These are phyloP conservation scores for Cotesia chilonis DNA, from an alignment of 1,140 invertebrate species.

Conservation along the genomic window DNA sequence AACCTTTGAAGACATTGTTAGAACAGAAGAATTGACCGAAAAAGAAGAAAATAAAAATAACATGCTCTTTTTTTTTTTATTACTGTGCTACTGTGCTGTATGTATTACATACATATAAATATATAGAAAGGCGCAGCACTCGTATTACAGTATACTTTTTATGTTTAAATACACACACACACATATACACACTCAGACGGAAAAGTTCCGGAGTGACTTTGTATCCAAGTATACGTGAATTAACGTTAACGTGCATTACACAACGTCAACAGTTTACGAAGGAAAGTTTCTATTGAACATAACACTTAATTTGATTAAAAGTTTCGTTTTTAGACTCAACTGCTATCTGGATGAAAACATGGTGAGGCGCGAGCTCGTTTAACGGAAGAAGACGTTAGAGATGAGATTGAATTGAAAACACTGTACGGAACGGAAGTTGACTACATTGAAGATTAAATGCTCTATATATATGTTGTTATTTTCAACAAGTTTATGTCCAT, in stretches of 20 bases:
- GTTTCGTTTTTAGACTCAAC: constrained; percentile 23
- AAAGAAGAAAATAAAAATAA: too few relatives aligned
- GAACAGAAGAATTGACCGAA: too few relatives aligned
- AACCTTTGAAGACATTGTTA: too few relatives aligned
- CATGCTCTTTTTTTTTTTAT: constrained; percentile 18
- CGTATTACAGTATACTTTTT: too few relatives aligned
- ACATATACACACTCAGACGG: too few relatives aligned
- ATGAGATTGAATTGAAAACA: constrained; percentile 21
- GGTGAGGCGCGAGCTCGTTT: constrained; percentile 9
- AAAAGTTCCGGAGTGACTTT: too few relatives aligned
- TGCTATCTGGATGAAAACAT: background rate
- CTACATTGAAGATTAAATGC: background rate
- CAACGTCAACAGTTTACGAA: constrained; percentile 35
- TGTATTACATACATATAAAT: too few relatives aligned
- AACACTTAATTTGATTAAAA: constrained; percentile 45
- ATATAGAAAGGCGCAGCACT: too few relatives aligned
- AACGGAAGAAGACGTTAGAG: constrained; percentile 15
- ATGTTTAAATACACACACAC: too few relatives aligned
- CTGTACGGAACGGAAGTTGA: background rate
- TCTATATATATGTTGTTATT: background rate
- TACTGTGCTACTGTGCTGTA: constrained; percentile 27
- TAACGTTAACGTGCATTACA: constrained; percentile 4
- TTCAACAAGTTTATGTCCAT: too few relatives aligned
- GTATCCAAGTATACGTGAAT: too few relatives aligned
- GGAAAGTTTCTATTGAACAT: constrained; percentile 20